Base-by-base conservation (phyloP, 1,140 invertebrate species). In the Hyposmocoma kahamanoa region DNA sequence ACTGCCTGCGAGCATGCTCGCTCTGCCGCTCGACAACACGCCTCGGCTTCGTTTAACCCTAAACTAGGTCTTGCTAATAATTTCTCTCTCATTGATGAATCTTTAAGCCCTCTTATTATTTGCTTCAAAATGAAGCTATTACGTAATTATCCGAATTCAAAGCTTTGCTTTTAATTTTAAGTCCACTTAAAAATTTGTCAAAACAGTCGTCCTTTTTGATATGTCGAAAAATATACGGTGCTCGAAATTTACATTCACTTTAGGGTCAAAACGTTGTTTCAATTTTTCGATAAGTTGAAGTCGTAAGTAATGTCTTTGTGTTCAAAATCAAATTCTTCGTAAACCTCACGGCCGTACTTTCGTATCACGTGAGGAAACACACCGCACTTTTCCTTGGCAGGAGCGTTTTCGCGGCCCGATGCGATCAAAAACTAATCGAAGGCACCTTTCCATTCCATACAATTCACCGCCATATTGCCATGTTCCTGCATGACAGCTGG, bases 361-460 rank as follows among this genome's bases (percentile, higher is more conserved):
- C 56, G 50, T 9, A 58, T 58, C 0, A 58, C 43, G 22, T 53
- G 56, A 13, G 50, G 20, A 4, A 53, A 53, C 30, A 58, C 38
- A 5, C 47, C 56, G 22, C 50, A 49, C 22, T 58, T 58, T 30
- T 57, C 50, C 8, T 22, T 10, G 3, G 20, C 21, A 0, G 30
- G 10, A 1, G 15, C 26, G 1, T 19, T 24, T 10, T 57, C 50
- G 8, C 34, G 13, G 2, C 54, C 54, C n/a, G 54, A 22, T 1
- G 49, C 45, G 2, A 56, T 24, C 13, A 56, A 20, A 49, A 36
- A 56, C 32, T 36, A 56, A 13, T 56, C 49, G 18, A 56, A 56
- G 6, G 49, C 22, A n/a, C 22, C n/a, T 34, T 56, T 56, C 49
- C 44, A 56, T 15, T 56, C 44, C 0, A 44, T 38, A 48, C 54